Evolutionary conservation across 2,113 vertebrate species (phyloP), one percentile per base, ranked within the genome.

Genomic region (Aleadryas rufinucha): DNA sequence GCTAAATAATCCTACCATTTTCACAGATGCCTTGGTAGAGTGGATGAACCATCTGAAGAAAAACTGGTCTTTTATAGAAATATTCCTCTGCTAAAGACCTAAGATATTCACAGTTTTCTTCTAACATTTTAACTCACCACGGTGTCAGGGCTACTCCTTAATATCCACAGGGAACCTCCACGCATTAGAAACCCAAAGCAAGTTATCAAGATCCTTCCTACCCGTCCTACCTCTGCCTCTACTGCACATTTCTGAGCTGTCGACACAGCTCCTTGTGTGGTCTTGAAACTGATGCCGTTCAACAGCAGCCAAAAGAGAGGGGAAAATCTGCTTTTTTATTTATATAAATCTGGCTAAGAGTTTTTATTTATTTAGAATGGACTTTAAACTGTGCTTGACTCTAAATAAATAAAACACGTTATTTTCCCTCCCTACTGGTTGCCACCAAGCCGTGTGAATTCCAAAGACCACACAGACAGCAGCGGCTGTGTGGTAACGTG

Each of bases 281-380:
- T 98, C 98, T 70, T 74, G 63, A 96, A 98, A 98, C 82, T 84
- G 96, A 96, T 89, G 69, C 93, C 96, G 71, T 54, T 96, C 86
- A 74, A 96, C 84, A 57, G 92, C 96, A 96, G 93, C 90, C 94
- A 61, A 89, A 81, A 95, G 57, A 95, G 80, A 96, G 83, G 37
- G 92, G 83, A 21, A 97, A 97, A 97, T 75, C 94, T 89, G 95
- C 90, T 88, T 97, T 96, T 97, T 97, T 97, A 96, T 97, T 97
- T 97, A 97, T 96, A 96, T 95, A 98, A 97, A 97, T 96, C 95
- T 96, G 96, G 92, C 97, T 97, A 98, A 96, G 97, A 94, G 95
- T 98, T 97, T 96, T 89, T 98, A 98, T 98, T 98, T 98, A 98
- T 98, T 98, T 98, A 97, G 98, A 98, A 97, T 97, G 94, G 97